phyloP scores from a whole-genome alignment of 53 echinoderm and acorn worm species.

The Echinometra lucunter region DNA sequence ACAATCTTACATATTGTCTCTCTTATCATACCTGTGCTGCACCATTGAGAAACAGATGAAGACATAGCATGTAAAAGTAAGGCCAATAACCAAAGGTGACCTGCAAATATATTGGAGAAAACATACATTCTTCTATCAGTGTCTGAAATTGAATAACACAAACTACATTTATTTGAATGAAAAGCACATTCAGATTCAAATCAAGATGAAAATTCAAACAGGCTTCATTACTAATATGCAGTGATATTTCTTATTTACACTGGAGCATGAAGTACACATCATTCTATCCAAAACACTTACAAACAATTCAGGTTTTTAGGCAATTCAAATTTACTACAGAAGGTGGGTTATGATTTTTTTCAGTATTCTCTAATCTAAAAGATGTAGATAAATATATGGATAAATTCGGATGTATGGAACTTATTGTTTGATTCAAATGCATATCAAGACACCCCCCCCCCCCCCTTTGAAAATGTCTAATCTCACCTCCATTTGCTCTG shows the following conservation, averaged over 20 bases:
- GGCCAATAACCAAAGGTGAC: constrained; percentile 78
- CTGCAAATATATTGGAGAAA: constrained; percentile 47
- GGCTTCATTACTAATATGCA: no score
- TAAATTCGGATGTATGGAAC: no score
- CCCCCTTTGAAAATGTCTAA: not conserved
- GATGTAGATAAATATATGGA: no score
- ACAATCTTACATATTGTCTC: not conserved
- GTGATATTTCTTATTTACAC: no score
- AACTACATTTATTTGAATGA: not conserved
- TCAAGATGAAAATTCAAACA: no score
- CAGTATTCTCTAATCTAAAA: not conserved
- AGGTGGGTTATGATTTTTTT: no score
- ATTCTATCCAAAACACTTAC: no score
- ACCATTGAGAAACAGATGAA: constrained; percentile 79
- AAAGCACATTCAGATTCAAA: not conserved
- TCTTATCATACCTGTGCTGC: constrained; percentile 77
- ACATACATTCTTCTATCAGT: not conserved
- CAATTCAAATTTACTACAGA: no score
- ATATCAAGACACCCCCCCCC: no score
- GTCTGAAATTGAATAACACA: not conserved
- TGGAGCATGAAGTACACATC: no score
- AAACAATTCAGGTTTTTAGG: no score
- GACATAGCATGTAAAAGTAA: constrained; percentile 71
- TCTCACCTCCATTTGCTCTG: not conserved
- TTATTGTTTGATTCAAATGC: no score